phyloP scores from a whole-genome alignment of 2,113 vertebrate genomes.

The Gymnarchus niloticus region DNA sequence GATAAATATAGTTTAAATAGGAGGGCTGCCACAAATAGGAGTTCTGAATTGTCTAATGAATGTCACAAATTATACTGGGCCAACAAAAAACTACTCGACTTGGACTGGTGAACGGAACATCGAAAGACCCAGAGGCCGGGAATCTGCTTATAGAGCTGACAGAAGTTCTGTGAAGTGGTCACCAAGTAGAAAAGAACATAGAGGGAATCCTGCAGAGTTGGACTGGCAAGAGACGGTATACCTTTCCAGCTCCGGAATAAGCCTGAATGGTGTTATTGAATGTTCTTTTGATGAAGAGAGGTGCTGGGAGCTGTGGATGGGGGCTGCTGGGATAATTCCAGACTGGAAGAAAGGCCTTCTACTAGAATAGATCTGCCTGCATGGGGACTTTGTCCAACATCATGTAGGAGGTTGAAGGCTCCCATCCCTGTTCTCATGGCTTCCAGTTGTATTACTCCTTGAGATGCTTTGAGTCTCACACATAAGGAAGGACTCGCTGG shows the following conservation, averaged over 20 bases:
- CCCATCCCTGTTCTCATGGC: neutral
- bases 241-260: neutral
- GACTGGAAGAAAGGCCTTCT: neutral
- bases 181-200: neutral
- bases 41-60: neutral
- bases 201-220: neutral
- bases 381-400: neutral
- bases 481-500: neutral
- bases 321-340: neutral
- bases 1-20: neutral
- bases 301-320: neutral
- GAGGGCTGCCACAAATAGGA: neutral
- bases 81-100: neutral
- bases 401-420: neutral
- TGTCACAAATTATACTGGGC: neutral
- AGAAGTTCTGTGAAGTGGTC: neutral
- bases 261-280: slow-evolving; percentile 4
- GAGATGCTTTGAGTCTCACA: neutral
- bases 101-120: neutral
- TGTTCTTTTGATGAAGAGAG: neutral
- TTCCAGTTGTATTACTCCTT: neutral
- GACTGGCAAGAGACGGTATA: neutral
- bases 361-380: neutral
- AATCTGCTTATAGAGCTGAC: slow-evolving; percentile 18
- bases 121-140: slow-evolving; percentile 11